These are phyloP conservation scores for Drosophila kepulauana DNA, from an alignment of 1,140 invertebrate genomes.

Conservation along the genomic window DNA sequence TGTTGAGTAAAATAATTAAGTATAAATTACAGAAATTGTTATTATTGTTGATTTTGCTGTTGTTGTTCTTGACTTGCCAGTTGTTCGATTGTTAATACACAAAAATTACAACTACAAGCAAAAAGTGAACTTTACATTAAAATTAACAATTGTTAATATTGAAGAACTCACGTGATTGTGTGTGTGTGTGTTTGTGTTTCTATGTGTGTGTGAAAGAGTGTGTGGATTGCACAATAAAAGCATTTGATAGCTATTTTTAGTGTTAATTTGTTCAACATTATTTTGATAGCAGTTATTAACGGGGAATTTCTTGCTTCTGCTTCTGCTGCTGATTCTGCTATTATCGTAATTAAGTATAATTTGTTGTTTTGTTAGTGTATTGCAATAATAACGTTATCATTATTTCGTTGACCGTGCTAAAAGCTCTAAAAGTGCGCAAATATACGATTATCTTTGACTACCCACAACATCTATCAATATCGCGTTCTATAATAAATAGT, in stretches of 20 bases:
- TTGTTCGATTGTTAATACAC: conserved; percentile 29
- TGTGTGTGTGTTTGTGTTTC: conserved; percentile 12
- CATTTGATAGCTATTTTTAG: conserved; percentile 54
- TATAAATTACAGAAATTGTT: conserved; percentile 72
- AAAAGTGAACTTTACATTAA: conserved; percentile 64
- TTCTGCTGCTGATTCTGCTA: conserved; percentile 1
- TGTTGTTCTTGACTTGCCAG: conserved; percentile 20
- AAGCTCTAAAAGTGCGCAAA: conserved; percentile 80
- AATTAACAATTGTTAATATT: conserved; percentile 62
- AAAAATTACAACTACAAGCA: conserved; percentile 56
- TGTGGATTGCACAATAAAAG: conserved; percentile 64
- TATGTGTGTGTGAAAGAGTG: conserved; percentile 11
- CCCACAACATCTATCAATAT: conserved; percentile 37
- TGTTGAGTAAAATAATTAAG: conserved; percentile 67
- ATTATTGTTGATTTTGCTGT: conserved; percentile 27
- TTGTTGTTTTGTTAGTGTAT: conserved; percentile 2
- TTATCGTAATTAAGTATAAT: conserved; percentile 40
- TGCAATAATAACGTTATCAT: conserved; percentile 59
- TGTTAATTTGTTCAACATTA: conserved; percentile 49
- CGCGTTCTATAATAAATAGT: conserved; percentile 21
- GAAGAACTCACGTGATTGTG: conserved; percentile 26
- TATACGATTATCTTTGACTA: conserved; percentile 60
- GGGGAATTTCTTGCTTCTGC: conserved; percentile 33
- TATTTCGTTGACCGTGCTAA: conserved; percentile 77
- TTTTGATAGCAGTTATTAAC: conserved; percentile 48